These are phyloP conservation scores for Glaucopsyche alexis DNA, from an alignment of 2,888 invertebrate genomes.

Conservation along the genomic window DNA sequence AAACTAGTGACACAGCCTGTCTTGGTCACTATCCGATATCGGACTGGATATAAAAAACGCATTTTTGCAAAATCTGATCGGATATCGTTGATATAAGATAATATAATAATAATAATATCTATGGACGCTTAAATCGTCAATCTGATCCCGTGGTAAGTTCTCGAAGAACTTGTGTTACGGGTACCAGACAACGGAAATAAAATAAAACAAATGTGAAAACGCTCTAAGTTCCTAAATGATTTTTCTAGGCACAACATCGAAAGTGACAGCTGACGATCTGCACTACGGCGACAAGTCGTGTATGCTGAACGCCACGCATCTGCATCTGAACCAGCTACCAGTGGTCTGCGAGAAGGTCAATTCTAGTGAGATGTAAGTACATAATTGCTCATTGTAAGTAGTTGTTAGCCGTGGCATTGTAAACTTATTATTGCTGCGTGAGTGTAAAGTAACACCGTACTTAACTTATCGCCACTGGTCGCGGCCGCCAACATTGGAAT, in stretches of 20 bases:
- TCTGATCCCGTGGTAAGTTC: too few relatives aligned
- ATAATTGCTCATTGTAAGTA: neutral
- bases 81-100: too few relatives aligned
- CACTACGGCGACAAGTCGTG: constrained; percentile 93
- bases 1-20: too few relatives aligned
- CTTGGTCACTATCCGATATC: too few relatives aligned
- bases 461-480: neutral
- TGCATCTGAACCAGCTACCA: constrained; percentile 61
- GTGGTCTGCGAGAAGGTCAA: constrained; percentile 71
- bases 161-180: too few relatives aligned
- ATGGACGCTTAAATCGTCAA: too few relatives aligned
- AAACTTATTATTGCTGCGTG: neutral
- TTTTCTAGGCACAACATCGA: constrained; percentile 86
- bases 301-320: constrained; percentile 84
- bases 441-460: neutral
- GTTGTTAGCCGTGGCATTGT: neutral
- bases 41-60: too few relatives aligned
- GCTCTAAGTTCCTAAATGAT: neutral
- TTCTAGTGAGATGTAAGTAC: constrained; percentile 67
- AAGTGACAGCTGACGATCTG: constrained; percentile 90
- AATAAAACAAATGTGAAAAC: too few relatives aligned
- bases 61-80: too few relatives aligned
- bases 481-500: neutral
- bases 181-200: too few relatives aligned
- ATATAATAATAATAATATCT: too few relatives aligned